These are phyloP conservation scores for Parnassius mnemosyne DNA, from an alignment of 2,888 invertebrate genomes.

Conservation along the genomic window DNA sequence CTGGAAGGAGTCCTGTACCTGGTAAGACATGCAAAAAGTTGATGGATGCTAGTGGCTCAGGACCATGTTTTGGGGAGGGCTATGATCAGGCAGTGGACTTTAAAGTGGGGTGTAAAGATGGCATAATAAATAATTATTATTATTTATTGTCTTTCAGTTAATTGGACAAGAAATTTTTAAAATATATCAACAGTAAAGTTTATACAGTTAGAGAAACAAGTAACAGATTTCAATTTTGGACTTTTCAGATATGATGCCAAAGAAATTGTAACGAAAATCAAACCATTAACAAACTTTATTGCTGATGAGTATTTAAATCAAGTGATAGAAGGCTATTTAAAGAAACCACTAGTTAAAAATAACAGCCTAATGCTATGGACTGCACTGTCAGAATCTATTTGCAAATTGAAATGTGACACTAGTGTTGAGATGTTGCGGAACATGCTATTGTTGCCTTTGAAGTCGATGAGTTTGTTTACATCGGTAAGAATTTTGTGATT, in stretches of 20 bases:
- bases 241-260: conserved; percentile 41
- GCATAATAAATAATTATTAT: no score
- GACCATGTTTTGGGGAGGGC: no score
- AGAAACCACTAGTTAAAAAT: conserved; percentile 37
- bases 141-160: no score
- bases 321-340: conserved; percentile 36
- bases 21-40: no score
- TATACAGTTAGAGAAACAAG: no score
- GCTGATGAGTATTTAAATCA: conserved; percentile 33
- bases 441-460: conserved; percentile 57
- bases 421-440: conserved; percentile 32
- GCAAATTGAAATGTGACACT: conserved; percentile 32
- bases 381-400: conserved; percentile 45
- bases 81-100: no score
- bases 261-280: conserved; percentile 39
- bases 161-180: no score
- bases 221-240: no score
- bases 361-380: conserved; percentile 52
- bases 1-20: no score
- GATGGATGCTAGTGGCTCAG: no score
- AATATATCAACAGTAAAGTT: no score
- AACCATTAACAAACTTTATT: conserved; percentile 40
- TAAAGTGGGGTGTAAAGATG: no score
- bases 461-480: conserved; percentile 36
- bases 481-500: conserved; percentile 42